Conservation (phyloP, 2,113 vertebrate species). For the Heterocephalus glaber region DNA sequence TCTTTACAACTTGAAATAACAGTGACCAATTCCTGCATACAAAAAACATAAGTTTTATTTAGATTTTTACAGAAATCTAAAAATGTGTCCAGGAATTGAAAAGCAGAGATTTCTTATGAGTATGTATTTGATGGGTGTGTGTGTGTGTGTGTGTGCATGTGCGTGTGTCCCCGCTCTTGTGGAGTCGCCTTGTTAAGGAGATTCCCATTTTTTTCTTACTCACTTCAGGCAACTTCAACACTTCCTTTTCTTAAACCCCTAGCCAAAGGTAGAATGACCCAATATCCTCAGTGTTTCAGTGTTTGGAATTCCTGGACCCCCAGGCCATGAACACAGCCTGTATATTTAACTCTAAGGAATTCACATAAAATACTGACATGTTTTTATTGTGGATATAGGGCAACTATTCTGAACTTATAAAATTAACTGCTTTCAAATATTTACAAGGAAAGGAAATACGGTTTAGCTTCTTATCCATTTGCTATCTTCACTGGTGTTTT, state of each 20-base stretch:
- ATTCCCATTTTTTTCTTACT: neutral
- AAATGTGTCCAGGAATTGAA: neutral
- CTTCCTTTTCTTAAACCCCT: constrained; percentile 60
- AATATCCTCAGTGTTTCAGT: neutral
- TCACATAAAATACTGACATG: constrained; percentile 83
- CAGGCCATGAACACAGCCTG: constrained; percentile 65
- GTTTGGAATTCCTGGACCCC: constrained; percentile 76
- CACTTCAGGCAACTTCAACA: constrained; percentile 43
- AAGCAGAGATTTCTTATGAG: neutral
- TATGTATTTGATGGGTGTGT: neutral
- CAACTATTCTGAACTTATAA: constrained; percentile 79
- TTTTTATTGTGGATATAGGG: constrained; percentile 80
- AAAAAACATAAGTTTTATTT: constrained; percentile 45
- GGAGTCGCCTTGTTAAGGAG: constrained; percentile 50
- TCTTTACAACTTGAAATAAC: neutral
- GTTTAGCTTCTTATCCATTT: constrained; percentile 78
- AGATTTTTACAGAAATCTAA: constrained; percentile 55
- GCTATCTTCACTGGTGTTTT: constrained; percentile 64
- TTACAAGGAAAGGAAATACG: constrained; percentile 79
- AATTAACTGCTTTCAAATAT: constrained; percentile 85
- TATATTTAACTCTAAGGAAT: constrained; percentile 83
- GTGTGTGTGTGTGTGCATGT: neutral
- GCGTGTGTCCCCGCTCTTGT: neutral
- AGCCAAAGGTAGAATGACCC: constrained; percentile 61
- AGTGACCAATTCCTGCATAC: constrained; percentile 16